Evolutionary conservation across 2,113 vertebrate genomes (phyloP), one percentile per base, ranked within the genome.

Genomic region (Madoqua kirkii): DNA sequence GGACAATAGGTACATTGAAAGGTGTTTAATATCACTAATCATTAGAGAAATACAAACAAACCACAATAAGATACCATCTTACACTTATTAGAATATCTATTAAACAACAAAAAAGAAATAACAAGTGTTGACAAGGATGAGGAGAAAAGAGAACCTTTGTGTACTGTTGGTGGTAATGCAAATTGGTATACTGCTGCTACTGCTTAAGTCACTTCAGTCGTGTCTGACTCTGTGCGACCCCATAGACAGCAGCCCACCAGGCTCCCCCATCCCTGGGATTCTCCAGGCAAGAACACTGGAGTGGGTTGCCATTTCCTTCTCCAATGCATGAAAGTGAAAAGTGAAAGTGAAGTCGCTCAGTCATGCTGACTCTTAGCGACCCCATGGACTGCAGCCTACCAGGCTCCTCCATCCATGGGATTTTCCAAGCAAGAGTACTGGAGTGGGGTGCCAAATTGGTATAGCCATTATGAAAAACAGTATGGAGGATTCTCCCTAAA

Each of bases 321-420:
- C 55, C 55, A 11, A 2, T 57, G 55, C 55, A 25, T 0, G 55
- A 57, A 57, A 57, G 3, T 57, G 55, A 57, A 57, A 57, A 25
- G 55, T 57, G 3, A 57, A 57, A 57, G 9, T 57, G 23, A 57
- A 57, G 55, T 57, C 8, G 0, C 23, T 11, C 23, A 25, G 9
- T 4, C 1, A 0, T 57, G 55, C 55, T 1, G 1, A 57, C 23
- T 57, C 0, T 57, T 57, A 25, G 55, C 0, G 0, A 57, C 23
- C 23, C 55, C 23, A 25, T 57, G 9, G 55, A 57, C 55, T 57
- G 55, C 55, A 57, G 55, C 55, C 55, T 0, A 11, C 55, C 9
- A 57, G 55, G 23, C 55, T 57, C 55, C 55, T 57, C 55, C 3
- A 0, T 0, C 55, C 55, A 11, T 1, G 55, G 55, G 55, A 57